Evolutionary conservation across 2,888 invertebrate genomes (phyloP), one percentile per base, ranked within the genome.

Genomic region (Gari tellinella): DNA sequence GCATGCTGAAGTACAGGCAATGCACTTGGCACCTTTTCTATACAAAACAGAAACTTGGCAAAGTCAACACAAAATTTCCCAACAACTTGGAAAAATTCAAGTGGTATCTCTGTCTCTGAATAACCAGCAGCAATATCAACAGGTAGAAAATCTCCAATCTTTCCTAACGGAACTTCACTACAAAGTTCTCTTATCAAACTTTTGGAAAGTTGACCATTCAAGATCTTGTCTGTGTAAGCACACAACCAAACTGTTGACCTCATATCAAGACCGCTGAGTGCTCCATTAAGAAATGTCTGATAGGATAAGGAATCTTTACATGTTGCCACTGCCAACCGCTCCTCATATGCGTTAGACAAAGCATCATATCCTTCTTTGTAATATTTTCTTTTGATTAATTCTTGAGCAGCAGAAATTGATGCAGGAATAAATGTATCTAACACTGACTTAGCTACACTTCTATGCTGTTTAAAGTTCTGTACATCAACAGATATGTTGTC

Each of bases 271-370:
- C 66, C 61, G 45, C 63, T 74, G 3, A 70, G 41, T 2, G 70
- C 80, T 38, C 73, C 75, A 17, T 56, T 60, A 1, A 83, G 46
- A 40, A 83, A 81, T 1, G 67, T 46, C 15, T 70, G 55, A 49
- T 72, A 81, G 3, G 80, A 73, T 2, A 83, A 40, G 15, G 70
- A 51, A 21, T 83, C 83, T 25, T 81, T 77, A 57, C 83, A 83
- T 5, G 83, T 77, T 19, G 70, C 64, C 0, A 83, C 79, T 25
- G 75, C 45, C 21, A 83, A 46, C 21, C 81, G 57, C 10, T 81
- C 77, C 23, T 83, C 80, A 49, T 68, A 81, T 8, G 81, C 81
- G 15, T 69, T 56, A 25, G 67, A 68, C n/a, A 83, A 25, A 23
- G 53, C 53, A 2, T 80, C 75, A 43, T 66, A 65, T 0, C 79